Evolutionary conservation across 53 echinoderm and acorn worm genomes (phyloP).

Genomic region (Apostichopus leukothele): DNA sequence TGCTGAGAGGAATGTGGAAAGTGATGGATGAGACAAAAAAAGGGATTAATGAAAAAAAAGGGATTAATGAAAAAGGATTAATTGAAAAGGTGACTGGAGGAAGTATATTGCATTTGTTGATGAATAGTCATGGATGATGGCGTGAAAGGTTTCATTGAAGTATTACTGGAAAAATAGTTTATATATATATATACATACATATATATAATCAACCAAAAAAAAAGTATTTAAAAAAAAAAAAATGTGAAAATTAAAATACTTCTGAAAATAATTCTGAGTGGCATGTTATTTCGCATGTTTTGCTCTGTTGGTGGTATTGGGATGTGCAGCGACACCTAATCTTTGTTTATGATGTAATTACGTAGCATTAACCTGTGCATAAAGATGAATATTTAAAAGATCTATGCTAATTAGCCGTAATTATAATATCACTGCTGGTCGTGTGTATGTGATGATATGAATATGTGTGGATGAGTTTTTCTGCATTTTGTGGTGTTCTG

Average conservation of each 20-base stretch:
- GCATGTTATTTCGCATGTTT: not conserved
- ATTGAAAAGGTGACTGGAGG: too few relatives aligned
- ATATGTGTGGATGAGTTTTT: constrained; percentile 28
- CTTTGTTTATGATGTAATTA: constrained; percentile 42
- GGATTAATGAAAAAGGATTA: too few relatives aligned
- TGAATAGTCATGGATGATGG: not conserved
- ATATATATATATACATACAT: not conserved
- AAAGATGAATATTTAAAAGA: constrained; percentile 16
- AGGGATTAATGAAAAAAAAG: too few relatives aligned
- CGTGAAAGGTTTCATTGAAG: not conserved
- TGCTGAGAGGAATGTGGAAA: not conserved
- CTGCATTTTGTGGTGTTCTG: constrained; percentile 40
- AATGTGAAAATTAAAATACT: not conserved
- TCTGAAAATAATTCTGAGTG: not conserved
- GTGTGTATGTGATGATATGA: constrained; percentile 32
- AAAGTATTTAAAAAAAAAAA: not conserved
- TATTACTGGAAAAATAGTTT: not conserved
- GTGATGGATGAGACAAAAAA: not conserved
- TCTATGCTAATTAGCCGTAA: constrained; percentile 34
- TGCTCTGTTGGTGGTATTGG: not conserved
- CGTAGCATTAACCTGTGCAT: constrained; percentile 38
- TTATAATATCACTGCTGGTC: constrained; percentile 43
- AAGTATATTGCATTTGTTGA: too few relatives aligned
- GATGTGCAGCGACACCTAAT: not conserved
- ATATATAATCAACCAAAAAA: not conserved